phyloP scores from a whole-genome alignment of 2,888 invertebrate species.

The Chrysolina oricalcia region DNA sequence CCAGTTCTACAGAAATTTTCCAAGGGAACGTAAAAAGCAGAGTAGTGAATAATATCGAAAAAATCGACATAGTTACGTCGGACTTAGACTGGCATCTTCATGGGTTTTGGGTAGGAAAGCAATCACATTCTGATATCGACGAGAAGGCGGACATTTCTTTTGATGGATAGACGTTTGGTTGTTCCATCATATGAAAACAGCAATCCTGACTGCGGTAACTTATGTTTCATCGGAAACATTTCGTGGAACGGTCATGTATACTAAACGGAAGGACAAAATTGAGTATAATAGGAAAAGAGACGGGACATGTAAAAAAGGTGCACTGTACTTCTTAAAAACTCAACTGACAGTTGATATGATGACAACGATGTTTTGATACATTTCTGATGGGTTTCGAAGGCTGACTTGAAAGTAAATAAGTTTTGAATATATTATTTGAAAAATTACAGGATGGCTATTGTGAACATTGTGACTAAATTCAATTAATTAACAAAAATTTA shows the following conservation, averaged over 20 bases:
- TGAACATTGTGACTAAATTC: too few species aligned
- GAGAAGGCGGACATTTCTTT: conserved; percentile 66
- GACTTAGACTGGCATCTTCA: conserved; percentile 32
- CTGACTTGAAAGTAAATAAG: conserved; percentile 32
- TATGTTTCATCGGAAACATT: conserved; percentile 31
- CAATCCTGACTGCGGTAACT: conserved; percentile 25
- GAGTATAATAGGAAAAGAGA: conserved; percentile 57
- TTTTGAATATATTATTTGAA: conserved; percentile 25
- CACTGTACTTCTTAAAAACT: conserved; percentile 57
- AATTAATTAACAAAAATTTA: too few species aligned
- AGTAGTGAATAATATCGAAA: conserved; percentile 64
- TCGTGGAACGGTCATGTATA: conserved; percentile 56
- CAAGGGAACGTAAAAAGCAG: conserved; percentile 52
- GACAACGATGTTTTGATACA: conserved; percentile 60
- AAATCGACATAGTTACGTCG: conserved; percentile 54
- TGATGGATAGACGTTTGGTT: conserved; percentile 58
- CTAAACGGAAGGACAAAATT: conserved; percentile 70
- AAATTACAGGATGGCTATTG: too few species aligned
- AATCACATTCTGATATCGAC: conserved; percentile 55
- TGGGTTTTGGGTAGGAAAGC: not conserved
- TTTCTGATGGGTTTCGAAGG: conserved; percentile 52
- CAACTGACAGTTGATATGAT: conserved; percentile 61
- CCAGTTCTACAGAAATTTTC: conserved; percentile 40
- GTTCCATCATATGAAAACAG: conserved; percentile 44
- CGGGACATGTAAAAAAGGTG: conserved; percentile 62